These are phyloP conservation scores for Tonatia bakeri DNA, from an alignment of 2,113 vertebrate genomes.

Conservation along the genomic window DNA sequence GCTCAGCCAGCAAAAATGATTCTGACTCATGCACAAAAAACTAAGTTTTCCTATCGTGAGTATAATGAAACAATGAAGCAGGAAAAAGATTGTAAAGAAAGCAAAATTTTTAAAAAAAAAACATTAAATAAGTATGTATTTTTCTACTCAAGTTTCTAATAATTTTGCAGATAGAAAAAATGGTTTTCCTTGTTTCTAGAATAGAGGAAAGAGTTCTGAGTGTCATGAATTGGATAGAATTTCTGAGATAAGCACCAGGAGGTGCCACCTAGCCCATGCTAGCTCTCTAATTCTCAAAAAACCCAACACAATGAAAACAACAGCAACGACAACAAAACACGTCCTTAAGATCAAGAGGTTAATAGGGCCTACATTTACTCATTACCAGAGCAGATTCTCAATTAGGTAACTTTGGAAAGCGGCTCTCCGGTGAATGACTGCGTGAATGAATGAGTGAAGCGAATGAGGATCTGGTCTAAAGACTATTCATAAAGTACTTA, in stretches of 20 bases:
- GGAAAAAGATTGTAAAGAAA: conserved; percentile 69
- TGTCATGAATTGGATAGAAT: not conserved
- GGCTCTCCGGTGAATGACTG: conserved; percentile 43
- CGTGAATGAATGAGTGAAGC: conserved; percentile 49
- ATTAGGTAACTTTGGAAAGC: conserved; percentile 65
- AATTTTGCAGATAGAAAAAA: not conserved
- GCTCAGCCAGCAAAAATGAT: conserved; percentile 70
- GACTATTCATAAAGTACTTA: conserved; percentile 47
- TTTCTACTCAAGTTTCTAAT: not conserved
- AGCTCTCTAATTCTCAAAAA: conserved; percentile 42
- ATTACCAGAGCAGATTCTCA: conserved; percentile 67
- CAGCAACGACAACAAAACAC: conserved; percentile 45
- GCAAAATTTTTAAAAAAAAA: not conserved
- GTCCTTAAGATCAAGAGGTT: conserved; percentile 53
- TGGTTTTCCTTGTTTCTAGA: not conserved
- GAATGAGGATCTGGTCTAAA: conserved; percentile 18
- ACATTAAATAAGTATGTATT: not conserved
- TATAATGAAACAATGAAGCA: conserved; percentile 74
- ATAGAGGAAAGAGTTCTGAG: not conserved
- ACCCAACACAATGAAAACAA: conserved; percentile 50
- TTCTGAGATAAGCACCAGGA: not conserved
- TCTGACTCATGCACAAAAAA: conserved; percentile 72
- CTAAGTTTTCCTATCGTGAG: conserved; percentile 72
- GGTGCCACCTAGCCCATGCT: not conserved
- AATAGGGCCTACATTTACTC: conserved; percentile 68